Conservation (phyloP, 2,113 vertebrate species). For the Agapornis roseicollis region DNA sequence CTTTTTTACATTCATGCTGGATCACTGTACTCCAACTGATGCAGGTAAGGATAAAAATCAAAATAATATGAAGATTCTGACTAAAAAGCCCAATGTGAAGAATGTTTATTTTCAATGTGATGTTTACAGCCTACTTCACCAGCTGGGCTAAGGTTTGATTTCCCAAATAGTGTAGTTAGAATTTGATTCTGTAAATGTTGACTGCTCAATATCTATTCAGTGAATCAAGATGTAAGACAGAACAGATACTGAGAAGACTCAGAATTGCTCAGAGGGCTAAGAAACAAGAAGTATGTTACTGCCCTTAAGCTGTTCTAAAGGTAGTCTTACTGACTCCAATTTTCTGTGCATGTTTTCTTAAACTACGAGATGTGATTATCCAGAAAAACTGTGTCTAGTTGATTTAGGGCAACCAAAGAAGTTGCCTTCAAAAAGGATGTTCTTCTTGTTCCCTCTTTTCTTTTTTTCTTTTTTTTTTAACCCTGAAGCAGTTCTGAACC, state of each 20-base stretch:
- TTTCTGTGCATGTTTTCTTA: background rate
- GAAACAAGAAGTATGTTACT: background rate
- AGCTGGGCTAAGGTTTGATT: background rate
- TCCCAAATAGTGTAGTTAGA: background rate
- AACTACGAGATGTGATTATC: background rate
- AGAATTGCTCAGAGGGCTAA: background rate
- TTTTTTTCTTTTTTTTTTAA: background rate
- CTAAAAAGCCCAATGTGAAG: background rate
- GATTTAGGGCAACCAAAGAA: background rate
- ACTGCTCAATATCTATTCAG: background rate
- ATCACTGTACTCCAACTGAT: slow-evolving; percentile 80
- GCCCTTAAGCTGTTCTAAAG: background rate
- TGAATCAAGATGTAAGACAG: background rate
- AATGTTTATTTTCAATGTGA: background rate
- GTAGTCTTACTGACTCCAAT: background rate
- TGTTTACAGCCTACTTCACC: background rate
- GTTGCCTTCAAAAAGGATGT: background rate
- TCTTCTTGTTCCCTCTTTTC: background rate
- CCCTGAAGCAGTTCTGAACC: background rate
- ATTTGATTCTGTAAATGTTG: background rate
- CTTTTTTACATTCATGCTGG: slow-evolving; percentile 95
- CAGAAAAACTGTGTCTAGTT: background rate
- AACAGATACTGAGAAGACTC: background rate
- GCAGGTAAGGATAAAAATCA: slow-evolving; percentile 76
- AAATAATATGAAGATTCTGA: background rate